Evolutionary conservation across 2,888 invertebrate species (phyloP).

Genomic region (Stegophylla sp.): DNA sequence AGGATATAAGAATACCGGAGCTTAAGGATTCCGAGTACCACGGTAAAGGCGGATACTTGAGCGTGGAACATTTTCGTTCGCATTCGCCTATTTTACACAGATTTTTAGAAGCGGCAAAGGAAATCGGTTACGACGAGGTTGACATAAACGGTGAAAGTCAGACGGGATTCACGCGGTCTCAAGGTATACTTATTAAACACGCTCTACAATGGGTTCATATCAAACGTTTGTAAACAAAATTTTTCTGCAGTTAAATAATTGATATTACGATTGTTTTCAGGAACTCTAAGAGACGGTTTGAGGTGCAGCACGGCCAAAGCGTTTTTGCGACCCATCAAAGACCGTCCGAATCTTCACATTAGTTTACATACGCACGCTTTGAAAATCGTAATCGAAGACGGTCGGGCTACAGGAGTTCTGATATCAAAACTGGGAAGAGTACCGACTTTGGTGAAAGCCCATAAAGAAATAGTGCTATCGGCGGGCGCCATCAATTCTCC

Average conservation of each 20-base stretch:
- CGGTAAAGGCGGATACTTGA: constrained; percentile 75
- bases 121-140: constrained; percentile 74
- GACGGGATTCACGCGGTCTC: constrained; percentile 77
- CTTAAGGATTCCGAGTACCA: constrained; percentile 72
- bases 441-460: constrained; percentile 70
- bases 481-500: constrained; percentile 86
- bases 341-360: constrained; percentile 77
- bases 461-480: constrained; percentile 82
- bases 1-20: constrained; percentile 76
- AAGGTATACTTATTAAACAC: constrained; percentile 53
- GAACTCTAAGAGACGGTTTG: constrained; percentile 75
- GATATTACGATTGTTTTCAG: constrained; percentile 63
- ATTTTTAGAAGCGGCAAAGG: constrained; percentile 74
- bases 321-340: constrained; percentile 73
- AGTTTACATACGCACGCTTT: constrained; percentile 74
- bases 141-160: constrained; percentile 83
- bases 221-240: no score
- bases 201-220: no score
- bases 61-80: constrained; percentile 76
- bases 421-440: constrained; percentile 69
- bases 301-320: constrained; percentile 86
- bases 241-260: background rate
- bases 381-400: constrained; percentile 72
- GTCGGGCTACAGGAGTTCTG: constrained; percentile 72
- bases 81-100: constrained; percentile 74